Conservation (phyloP, 2,888 invertebrate genomes). For the Notocelia uddmanniana region DNA sequence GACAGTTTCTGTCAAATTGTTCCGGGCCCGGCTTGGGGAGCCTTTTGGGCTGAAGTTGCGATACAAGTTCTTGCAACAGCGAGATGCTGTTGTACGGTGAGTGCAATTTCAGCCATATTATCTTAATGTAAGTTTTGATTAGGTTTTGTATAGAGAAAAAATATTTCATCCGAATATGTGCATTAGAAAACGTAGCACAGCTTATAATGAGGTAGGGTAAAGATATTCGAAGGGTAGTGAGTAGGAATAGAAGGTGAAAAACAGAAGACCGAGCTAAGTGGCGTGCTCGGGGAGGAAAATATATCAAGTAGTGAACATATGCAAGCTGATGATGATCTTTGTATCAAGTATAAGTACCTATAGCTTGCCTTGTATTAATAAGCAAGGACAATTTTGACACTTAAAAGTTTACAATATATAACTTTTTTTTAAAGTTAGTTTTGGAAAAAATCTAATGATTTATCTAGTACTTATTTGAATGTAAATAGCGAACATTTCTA, state of each 20-base stretch:
- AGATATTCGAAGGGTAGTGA: not conserved
- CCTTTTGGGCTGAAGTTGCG: slow-evolving; percentile 93
- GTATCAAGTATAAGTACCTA: too few species aligned
- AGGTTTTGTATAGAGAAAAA: not conserved
- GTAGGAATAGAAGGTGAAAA: too few species aligned
- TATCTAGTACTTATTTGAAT: not conserved
- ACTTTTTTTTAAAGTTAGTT: too few species aligned
- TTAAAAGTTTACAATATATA: too few species aligned
- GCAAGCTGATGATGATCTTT: not conserved
- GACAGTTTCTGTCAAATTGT: slow-evolving; percentile 93
- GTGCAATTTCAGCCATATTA: slow-evolving; percentile 46
- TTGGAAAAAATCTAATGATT: not conserved
- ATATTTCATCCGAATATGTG: not conserved
- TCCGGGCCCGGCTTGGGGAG: slow-evolving; percentile 89
- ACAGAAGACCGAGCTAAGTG: not conserved
- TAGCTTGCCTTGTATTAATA: too few species aligned
- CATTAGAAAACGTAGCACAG: not conserved
- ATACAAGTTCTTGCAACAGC: slow-evolving; percentile 92
- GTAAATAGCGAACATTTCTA: too few species aligned
- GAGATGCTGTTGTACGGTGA: slow-evolving; percentile 91
- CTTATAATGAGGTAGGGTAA: not conserved
- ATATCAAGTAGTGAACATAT: not conserved
- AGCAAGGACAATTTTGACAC: too few species aligned
- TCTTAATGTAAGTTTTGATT: not conserved
- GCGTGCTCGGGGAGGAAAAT: not conserved